These are phyloP conservation scores for Plagiodera versicolora DNA, from an alignment of 2,888 invertebrate species.

Conservation along the genomic window DNA sequence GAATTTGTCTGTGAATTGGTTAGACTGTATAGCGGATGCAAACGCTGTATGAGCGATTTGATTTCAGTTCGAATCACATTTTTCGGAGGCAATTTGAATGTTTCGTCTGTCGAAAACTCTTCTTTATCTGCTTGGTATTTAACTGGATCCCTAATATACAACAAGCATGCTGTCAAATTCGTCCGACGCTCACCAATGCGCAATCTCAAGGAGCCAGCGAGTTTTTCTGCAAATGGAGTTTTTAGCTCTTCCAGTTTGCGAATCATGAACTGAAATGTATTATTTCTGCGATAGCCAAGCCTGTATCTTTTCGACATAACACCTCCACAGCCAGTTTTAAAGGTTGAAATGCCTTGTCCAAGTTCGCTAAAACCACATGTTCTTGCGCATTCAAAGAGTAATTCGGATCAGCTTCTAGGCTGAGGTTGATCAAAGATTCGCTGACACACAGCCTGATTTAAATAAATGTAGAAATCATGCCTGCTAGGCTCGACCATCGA, in stretches of 20 bases:
- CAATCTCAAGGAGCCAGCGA: too few relatives aligned
- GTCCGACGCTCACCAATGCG: too few relatives aligned
- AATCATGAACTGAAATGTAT: neutral
- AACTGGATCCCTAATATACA: too few relatives aligned
- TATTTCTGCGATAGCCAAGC: slow-evolving; percentile 2
- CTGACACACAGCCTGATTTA: neutral
- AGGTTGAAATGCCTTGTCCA: too few relatives aligned
- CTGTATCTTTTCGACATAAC: too few relatives aligned
- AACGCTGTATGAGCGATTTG: slow-evolving; percentile 9
- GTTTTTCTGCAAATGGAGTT: too few relatives aligned
- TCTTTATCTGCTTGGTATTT: too few relatives aligned
- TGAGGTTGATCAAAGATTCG: neutral
- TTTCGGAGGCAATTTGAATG: neutral
- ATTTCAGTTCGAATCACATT: slow-evolving; percentile 11
- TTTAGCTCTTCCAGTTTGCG: neutral
- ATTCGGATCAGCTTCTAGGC: neutral
- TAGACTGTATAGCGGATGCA: slow-evolving; percentile 6
- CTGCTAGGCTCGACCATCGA: too few relatives aligned
- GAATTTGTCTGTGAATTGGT: slow-evolving; percentile 13
- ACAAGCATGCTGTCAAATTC: too few relatives aligned
- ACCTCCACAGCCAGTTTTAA: too few relatives aligned
- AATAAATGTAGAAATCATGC: too few relatives aligned
- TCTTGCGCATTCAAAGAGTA: neutral
- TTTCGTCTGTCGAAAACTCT: neutral
- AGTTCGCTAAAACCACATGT: too few relatives aligned